Evolutionary conservation across 2,113 vertebrate genomes (phyloP).

Genomic region (Lathamus discolor): DNA sequence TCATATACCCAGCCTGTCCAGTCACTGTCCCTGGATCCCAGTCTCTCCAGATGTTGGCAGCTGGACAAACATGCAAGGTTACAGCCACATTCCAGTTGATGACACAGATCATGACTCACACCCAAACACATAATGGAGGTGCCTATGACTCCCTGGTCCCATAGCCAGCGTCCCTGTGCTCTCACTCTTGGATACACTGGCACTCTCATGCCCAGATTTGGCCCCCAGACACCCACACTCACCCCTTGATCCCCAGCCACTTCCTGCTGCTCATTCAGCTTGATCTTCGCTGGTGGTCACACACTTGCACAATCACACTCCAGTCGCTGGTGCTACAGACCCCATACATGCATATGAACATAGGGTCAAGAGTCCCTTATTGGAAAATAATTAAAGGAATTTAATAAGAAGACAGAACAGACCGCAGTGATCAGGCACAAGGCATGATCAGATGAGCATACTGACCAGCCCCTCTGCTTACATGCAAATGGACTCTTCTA

Average conservation of each 20-base stretch:
- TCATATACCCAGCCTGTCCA: background rate
- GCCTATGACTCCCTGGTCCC: background rate
- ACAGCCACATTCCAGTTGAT: background rate
- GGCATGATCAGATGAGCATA: background rate
- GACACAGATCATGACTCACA: background rate
- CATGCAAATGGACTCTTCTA: background rate
- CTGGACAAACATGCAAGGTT: background rate
- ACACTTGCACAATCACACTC: accelerated
- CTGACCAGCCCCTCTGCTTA: background rate
- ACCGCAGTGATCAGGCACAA: background rate
- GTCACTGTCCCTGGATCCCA: background rate
- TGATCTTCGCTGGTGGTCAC: background rate
- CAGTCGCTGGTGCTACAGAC: background rate
- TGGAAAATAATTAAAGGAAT: background rate
- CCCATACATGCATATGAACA: accelerated
- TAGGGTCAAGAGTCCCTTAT: background rate
- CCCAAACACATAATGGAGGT: background rate
- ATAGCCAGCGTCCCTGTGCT: background rate
- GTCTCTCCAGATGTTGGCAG: background rate
- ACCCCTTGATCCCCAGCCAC: accelerated
- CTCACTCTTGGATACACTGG: background rate
- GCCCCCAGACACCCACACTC: background rate
- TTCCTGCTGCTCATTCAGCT: accelerated
- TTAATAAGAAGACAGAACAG: background rate
- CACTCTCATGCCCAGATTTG: background rate